phyloP scores from a whole-genome alignment of 1,140 invertebrate genomes.

The Caerostris extrusa region DNA sequence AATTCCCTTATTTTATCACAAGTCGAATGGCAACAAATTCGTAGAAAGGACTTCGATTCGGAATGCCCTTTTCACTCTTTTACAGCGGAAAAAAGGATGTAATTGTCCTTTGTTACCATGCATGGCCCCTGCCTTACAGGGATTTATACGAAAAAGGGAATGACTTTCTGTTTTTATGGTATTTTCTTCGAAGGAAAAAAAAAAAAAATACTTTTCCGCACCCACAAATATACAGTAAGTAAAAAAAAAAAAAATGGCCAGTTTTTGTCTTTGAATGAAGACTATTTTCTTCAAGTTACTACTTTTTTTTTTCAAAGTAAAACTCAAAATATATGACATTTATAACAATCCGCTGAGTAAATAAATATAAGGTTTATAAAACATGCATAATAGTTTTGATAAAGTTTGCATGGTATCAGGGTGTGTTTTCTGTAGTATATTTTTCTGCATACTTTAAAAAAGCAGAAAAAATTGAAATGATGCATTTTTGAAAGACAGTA shows the following conservation, averaged over 20 bases:
- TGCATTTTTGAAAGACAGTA: no score
- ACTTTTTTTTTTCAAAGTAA: no score
- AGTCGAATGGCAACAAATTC: conserved; percentile 70
- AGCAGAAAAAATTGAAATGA: no score
- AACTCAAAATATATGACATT: no score
- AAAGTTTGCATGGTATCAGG: no score
- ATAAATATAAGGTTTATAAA: no score
- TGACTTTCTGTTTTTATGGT: conserved; percentile 32
- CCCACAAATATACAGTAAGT: neutral
- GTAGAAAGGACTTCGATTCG: conserved; percentile 43
- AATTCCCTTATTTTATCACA: conserved; percentile 72
- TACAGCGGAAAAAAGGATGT: conserved; percentile 36
- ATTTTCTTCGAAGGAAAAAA: neutral
- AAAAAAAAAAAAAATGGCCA: neutral
- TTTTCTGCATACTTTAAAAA: no score
- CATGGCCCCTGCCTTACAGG: neutral
- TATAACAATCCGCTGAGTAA: no score
- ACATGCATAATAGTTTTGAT: no score
- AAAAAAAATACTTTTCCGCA: neutral
- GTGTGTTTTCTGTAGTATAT: no score
- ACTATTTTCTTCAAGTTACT: no score
- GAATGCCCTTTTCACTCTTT: conserved; percentile 58
- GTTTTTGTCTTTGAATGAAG: neutral
- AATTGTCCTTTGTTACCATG: conserved; percentile 58
- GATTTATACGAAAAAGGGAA: conserved; percentile 39